Evolutionary conservation across 2,797 vertebrate species (phyloP), one percentile per base, ranked within the genome.

Genomic region (Pithecia hirsuta): DNA sequence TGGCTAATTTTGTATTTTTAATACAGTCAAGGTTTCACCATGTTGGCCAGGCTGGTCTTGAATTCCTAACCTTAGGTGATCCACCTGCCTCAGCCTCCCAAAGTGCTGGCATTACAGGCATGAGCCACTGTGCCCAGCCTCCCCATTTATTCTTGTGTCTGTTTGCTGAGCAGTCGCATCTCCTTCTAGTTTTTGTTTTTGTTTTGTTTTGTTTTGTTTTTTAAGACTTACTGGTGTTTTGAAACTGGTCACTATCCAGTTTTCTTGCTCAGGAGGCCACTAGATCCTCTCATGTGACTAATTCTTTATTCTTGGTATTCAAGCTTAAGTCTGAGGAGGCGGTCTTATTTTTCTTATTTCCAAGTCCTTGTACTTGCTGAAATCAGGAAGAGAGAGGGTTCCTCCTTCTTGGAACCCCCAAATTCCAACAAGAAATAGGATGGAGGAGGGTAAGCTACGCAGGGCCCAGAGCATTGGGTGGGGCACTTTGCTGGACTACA

Each of bases 221-320:
- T 57, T 15, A 85, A 86, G 81, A 85, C n/a, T 86, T 75, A 75
- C 22, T 30, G 11, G 19, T 85, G 19, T 70, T 84, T 59, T 93
- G 48, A 88, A 96, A 89, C 33, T 72, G 72, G 48, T 93, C 50
- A 78, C 84, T 57, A 8, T 41, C 19, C 39, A 72, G 59, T 79
- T 93, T 92, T 87, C 61, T 89, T 70, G 85, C 48, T 79, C 59
- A 61, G 33, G 19, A 55, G 41, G 48, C 76, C 28, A 12, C 59
- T 79, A 50, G 41, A 78, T 33, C 46, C 78, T 95, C 44, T 89
- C 72, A 48, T 4, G 2, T 70, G 72, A 89, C 86, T 84, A 59
- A 84, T 79, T 61, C 28, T 93, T 93, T 93, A 89, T 17, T 84
- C 9, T 52, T 87, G 50, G n/a, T 84, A 89, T 96, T 89, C 86